These are phyloP conservation scores for Aphis craccivora DNA, from an alignment of 1,140 invertebrate species.

Conservation along the genomic window DNA sequence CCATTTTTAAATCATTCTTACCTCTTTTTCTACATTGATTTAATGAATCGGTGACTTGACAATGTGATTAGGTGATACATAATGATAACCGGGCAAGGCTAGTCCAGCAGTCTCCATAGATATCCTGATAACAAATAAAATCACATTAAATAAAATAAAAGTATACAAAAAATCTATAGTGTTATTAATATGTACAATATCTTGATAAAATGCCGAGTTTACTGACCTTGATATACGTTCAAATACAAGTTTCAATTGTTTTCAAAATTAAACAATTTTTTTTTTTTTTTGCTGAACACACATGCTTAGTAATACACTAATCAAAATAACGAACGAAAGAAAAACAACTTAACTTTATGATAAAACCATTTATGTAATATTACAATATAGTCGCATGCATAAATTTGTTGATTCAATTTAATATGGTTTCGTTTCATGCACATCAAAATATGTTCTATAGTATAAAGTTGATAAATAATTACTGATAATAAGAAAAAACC, in stretches of 20 bases:
- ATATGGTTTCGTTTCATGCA: neutral
- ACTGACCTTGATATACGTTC: slow-evolving; percentile 34
- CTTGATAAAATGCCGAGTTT: neutral
- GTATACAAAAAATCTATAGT: neutral
- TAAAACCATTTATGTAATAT: neutral
- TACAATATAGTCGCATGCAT: slow-evolving; percentile 20
- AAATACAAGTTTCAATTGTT: neutral
- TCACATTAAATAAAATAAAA: neutral
- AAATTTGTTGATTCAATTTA: neutral
- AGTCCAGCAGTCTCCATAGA: slow-evolving; percentile 90
- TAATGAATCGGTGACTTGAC: slow-evolving; percentile 90
- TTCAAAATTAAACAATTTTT: neutral
- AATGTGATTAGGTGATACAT: slow-evolving; percentile 89
- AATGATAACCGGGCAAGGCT: slow-evolving; percentile 87
- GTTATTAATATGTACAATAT: neutral
- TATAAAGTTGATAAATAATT: neutral
- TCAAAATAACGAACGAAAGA: neutral
- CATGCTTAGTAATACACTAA: neutral
- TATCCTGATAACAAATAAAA: slow-evolving; percentile 75
- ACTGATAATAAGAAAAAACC: neutral
- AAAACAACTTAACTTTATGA: slow-evolving; percentile 16
- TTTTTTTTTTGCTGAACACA: neutral
- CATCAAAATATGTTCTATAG: neutral
- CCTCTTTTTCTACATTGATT: slow-evolving; percentile 61
- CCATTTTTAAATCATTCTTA: neutral